Evolutionary conservation across 2,113 vertebrate species (phyloP).

Genomic region (Tragelaphus scriptus): DNA sequence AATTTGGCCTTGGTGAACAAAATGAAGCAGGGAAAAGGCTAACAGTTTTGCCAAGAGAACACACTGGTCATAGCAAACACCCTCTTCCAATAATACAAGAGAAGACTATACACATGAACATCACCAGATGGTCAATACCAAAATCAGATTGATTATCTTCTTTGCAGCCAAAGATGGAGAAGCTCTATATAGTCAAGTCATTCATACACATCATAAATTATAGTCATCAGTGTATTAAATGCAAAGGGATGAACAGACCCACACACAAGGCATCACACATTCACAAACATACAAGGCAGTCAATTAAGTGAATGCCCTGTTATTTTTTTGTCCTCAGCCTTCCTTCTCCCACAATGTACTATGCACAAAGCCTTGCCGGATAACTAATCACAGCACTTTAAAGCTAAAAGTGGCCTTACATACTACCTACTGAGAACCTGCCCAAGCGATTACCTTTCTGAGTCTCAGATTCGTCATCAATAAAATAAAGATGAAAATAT

Average conservation of each 20-base stretch:
- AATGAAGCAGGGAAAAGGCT: not conserved
- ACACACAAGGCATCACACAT: not conserved
- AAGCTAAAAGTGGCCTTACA: not conserved
- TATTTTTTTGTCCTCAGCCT: not conserved
- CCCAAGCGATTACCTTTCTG: not conserved
- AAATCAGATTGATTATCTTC: not conserved
- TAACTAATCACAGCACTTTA: not conserved
- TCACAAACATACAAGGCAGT: not conserved
- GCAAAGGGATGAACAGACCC: not conserved
- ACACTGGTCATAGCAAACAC: not conserved
- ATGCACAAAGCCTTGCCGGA: not conserved
- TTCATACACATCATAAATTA: not conserved
- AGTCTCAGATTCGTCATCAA: not conserved
- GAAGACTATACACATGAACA: not conserved
- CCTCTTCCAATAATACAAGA: not conserved
- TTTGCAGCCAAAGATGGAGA: not conserved
- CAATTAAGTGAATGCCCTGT: not conserved
- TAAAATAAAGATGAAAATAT: not conserved
- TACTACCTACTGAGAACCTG: not conserved
- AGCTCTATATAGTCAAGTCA: not conserved
- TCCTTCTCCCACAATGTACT: not conserved
- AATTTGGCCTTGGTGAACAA: not conserved
- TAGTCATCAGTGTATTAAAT: not conserved
- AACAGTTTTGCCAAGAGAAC: not conserved
- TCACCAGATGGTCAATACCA: not conserved